A percentile compares a stretch with the other conserved stretches of the same genome.
phyloP scores from a whole-genome alignment of 1,140 invertebrate species.

The Danaus melanippus region DNA sequence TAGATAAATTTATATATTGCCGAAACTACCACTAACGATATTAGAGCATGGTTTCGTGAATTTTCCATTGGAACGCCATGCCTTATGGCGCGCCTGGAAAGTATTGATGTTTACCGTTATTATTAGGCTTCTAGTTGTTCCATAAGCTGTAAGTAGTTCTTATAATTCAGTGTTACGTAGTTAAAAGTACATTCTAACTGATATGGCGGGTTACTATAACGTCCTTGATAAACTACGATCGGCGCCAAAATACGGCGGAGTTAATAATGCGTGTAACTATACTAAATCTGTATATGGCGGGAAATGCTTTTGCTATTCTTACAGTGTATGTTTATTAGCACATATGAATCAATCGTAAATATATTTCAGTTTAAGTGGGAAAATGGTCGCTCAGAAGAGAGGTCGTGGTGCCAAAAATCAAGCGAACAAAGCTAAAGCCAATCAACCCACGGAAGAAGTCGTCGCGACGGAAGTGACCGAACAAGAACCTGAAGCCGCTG shows the following conservation, averaged over 20 bases:
- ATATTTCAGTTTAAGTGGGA: constrained; percentile 22
- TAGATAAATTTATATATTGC: constrained; percentile 11
- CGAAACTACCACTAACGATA: constrained; percentile 11
- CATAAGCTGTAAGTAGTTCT: not conserved
- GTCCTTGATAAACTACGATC: constrained; percentile 45
- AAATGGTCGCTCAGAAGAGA: constrained; percentile 61
- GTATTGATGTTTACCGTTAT: constrained; percentile 42
- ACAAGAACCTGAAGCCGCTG: constrained; percentile 28
- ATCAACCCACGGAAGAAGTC: constrained; percentile 33
- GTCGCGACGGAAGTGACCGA: constrained; percentile 36
- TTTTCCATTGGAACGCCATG: constrained; percentile 61
- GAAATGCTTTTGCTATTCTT: constrained; percentile 10
- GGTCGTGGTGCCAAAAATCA: constrained; percentile 58
- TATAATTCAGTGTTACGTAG: constrained; percentile 18
- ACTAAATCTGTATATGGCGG: constrained; percentile 29
- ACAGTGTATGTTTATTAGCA: too few species aligned
- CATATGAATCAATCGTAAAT: constrained; percentile 5
- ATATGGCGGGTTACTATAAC: constrained; percentile 37
- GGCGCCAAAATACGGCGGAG: constrained; percentile 37
- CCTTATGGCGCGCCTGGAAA: constrained; percentile 51
- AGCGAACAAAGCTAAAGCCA: constrained; percentile 43
- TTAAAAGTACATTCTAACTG: constrained; percentile 5
- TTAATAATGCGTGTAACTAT: constrained; percentile 26
- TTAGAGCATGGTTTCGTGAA: constrained; percentile 40
- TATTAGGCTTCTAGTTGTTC: not conserved